Conservation (phyloP, 1,140 invertebrate species). For the Watersipora subatra region DNA sequence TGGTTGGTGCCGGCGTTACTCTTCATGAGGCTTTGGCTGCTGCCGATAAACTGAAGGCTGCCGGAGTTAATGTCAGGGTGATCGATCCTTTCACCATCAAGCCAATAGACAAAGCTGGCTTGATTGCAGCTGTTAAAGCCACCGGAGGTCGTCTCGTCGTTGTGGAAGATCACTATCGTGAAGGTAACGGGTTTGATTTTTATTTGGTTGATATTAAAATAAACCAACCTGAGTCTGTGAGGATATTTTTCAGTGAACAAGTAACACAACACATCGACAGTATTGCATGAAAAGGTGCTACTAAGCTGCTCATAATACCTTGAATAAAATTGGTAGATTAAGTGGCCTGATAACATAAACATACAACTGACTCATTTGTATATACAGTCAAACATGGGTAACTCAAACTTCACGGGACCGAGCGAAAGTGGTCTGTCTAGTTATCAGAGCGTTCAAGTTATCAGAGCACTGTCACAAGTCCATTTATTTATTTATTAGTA, state of each 20-base stretch:
- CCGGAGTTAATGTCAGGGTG: slow-evolving; percentile 55
- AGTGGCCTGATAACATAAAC: not conserved
- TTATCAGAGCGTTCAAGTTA: too few relatives aligned
- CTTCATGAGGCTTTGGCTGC: slow-evolving; percentile 78
- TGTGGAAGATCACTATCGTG: slow-evolving; percentile 92
- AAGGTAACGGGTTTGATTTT: slow-evolving; percentile 49
- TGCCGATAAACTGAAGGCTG: slow-evolving; percentile 56
- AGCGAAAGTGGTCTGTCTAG: too few relatives aligned
- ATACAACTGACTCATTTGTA: not conserved
- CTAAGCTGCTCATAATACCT: not conserved
- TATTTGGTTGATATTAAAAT: not conserved
- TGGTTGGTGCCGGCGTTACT: slow-evolving; percentile 86
- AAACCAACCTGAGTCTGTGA: not conserved
- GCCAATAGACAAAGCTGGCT: slow-evolving; percentile 68
- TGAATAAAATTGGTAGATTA: not conserved
- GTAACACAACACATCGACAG: slow-evolving; percentile 4
- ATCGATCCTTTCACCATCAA: slow-evolving; percentile 92
- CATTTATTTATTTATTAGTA: too few relatives aligned
- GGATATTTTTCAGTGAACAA: not conserved
- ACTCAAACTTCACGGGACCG: too few relatives aligned
- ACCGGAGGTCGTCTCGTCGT: slow-evolving; percentile 71
- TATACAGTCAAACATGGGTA: too few relatives aligned
- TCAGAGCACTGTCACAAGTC: too few relatives aligned
- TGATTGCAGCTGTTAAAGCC: slow-evolving; percentile 63
- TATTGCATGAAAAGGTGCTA: not conserved